Evolutionary conservation across 2,888 invertebrate species (phyloP).

Genomic region (Eristalis intricaria): DNA sequence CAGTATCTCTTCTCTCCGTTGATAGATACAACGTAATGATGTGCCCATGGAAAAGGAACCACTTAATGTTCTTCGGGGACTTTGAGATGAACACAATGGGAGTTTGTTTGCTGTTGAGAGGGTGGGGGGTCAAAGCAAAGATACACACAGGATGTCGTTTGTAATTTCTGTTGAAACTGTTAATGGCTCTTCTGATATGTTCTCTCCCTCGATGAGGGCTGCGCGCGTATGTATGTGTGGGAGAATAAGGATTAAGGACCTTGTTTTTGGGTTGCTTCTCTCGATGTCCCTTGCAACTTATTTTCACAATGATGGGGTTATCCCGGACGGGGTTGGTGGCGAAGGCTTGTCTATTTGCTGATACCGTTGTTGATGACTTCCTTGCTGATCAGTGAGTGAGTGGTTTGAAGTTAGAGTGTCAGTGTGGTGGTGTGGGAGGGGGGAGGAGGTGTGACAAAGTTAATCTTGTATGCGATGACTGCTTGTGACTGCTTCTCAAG

Average conservation of each 20-base stretch:
- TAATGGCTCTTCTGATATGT: slow-evolving; percentile 45
- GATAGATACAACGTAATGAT: slow-evolving; percentile 16
- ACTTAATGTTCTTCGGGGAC: slow-evolving; percentile 39
- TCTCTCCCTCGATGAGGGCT: background rate
- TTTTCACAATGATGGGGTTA: background rate
- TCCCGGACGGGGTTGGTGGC: background rate
- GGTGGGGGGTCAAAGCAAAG: background rate
- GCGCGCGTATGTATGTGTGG: background rate
- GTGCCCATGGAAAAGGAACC: slow-evolving; percentile 27
- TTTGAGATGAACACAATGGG: background rate
- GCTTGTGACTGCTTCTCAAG: background rate
- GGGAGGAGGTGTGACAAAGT: no score
- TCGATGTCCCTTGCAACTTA: background rate
- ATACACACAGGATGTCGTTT: slow-evolving; percentile 14
- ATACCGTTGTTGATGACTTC: background rate
- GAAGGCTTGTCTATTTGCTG: background rate
- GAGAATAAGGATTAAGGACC: background rate
- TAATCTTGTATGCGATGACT: background rate
- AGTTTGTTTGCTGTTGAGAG: background rate
- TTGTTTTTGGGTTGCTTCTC: background rate
- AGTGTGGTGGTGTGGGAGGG: background rate
- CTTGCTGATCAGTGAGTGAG: background rate
- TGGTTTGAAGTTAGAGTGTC: background rate
- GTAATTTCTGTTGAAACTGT: slow-evolving; percentile 32
- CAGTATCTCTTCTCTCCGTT: background rate